These are phyloP conservation scores for Mus pahari DNA, from an alignment of 2,113 vertebrate species.

Conservation along the genomic window DNA sequence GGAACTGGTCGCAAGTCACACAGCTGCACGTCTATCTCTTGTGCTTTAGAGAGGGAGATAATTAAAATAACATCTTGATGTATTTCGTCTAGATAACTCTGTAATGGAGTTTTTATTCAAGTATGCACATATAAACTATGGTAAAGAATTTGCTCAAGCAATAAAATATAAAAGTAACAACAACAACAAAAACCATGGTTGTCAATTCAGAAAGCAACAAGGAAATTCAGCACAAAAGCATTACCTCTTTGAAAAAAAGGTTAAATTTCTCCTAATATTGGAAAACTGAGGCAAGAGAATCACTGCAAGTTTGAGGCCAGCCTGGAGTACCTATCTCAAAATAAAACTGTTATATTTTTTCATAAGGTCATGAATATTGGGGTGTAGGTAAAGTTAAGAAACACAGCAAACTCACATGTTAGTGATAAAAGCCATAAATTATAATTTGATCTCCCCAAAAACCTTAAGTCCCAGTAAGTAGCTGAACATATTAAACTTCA, in stretches of 20 bases:
- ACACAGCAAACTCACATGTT: background rate
- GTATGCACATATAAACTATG: background rate
- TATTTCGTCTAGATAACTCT: constrained; percentile 22
- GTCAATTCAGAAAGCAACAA: background rate
- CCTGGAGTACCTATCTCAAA: background rate
- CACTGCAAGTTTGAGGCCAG: background rate
- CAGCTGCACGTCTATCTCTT: background rate
- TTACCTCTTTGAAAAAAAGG: background rate
- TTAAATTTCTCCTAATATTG: background rate
- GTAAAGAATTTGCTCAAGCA: background rate
- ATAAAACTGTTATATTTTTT: background rate
- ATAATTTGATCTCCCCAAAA: background rate
- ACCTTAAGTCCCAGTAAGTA: background rate
- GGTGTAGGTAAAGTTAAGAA: background rate
- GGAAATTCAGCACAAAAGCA: background rate
- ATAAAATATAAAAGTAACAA: background rate
- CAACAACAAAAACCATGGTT: background rate
- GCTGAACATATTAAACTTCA: background rate
- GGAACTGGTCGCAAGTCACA: constrained; percentile 12
- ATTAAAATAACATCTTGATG: constrained; percentile 6
- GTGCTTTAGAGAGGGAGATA: background rate
- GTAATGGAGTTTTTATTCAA: constrained; percentile 2
- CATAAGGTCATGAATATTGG: background rate
- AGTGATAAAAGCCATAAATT: background rate
- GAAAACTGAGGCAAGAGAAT: background rate